These are phyloP conservation scores for Menura novaehollandiae DNA, from an alignment of 2,113 vertebrate species.

Conservation along the genomic window DNA sequence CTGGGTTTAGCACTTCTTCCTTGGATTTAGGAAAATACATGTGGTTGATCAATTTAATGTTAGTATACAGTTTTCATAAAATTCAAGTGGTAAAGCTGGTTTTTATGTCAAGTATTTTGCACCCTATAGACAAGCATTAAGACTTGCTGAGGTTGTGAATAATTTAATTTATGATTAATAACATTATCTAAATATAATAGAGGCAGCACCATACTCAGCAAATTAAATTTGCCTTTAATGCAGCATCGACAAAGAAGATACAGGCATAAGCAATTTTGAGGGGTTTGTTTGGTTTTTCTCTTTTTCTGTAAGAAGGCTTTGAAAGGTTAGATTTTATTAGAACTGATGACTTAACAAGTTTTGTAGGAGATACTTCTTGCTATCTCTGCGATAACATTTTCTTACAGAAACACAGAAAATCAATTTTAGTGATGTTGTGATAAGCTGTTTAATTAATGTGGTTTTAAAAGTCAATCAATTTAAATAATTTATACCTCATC, in stretches of 20 bases:
- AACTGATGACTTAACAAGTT: slow-evolving; percentile 62
- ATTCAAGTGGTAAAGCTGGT: slow-evolving; percentile 33
- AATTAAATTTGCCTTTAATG: slow-evolving; percentile 55
- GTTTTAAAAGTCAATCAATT: slow-evolving; percentile 42
- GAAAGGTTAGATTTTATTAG: slow-evolving; percentile 57
- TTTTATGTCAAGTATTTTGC: slow-evolving; percentile 36
- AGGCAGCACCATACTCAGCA: not conserved
- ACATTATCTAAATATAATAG: slow-evolving; percentile 30
- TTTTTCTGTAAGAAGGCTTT: not conserved
- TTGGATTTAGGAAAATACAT: not conserved
- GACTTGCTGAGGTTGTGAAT: slow-evolving; percentile 43
- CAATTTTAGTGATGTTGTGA: slow-evolving; percentile 45
- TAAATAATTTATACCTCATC: slow-evolving; percentile 49
- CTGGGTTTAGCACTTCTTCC: not conserved
- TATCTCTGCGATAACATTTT: slow-evolving; percentile 16
- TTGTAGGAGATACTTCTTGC: slow-evolving; percentile 10
- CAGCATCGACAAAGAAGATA: slow-evolving; percentile 35
- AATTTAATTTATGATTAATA: slow-evolving; percentile 64
- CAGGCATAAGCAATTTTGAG: slow-evolving; percentile 44
- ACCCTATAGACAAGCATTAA: slow-evolving; percentile 4
- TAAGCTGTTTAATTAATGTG: slow-evolving; percentile 51
- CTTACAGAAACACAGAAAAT: slow-evolving; percentile 33
- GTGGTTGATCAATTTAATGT: not conserved
- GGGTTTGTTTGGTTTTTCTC: not conserved
- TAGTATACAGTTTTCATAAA: not conserved